Conservation (phyloP, 2,888 invertebrate species). For the Acleris laterana region DNA sequence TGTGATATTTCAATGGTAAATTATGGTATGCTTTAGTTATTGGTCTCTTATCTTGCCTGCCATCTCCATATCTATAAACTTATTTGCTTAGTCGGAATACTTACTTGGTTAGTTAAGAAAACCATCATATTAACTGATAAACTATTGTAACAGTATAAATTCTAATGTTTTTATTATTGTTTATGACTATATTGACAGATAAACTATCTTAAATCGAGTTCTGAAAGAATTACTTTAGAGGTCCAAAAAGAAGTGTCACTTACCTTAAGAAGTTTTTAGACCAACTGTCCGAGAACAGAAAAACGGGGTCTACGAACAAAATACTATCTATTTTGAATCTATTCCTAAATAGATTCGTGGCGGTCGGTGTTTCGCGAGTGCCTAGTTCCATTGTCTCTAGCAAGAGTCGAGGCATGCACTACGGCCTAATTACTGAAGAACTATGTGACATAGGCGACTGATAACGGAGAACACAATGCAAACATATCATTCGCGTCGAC, state of each 20-base stretch:
- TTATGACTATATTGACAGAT: no score
- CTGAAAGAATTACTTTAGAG: no score
- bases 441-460: slow-evolving; percentile 39
- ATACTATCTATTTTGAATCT: slow-evolving; percentile 27
- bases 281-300: slow-evolving; percentile 21
- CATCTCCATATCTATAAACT: slow-evolving; percentile 1
- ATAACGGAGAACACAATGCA: slow-evolving; percentile 46
- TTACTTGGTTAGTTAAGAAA: slow-evolving; percentile 11
- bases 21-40: background rate
- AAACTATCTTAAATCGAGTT: no score
- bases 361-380: slow-evolving; percentile 42
- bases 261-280: slow-evolving; percentile 17
- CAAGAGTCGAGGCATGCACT: slow-evolving; percentile 18
- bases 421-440: slow-evolving; percentile 22
- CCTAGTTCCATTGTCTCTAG: slow-evolving; percentile 40
- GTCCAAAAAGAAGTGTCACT: slow-evolving; percentile 9
- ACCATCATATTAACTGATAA: background rate
- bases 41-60: slow-evolving; percentile 8
- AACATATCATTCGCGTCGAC: slow-evolving; percentile 49
- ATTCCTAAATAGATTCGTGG: slow-evolving; percentile 25
- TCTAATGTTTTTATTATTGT: background rate
- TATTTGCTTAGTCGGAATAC: slow-evolving; percentile 1
- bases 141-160: background rate
- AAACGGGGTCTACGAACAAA: slow-evolving; percentile 22
- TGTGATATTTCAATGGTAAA: background rate